phyloP scores from a whole-genome alignment of 1,140 invertebrate species.

The Diploscapter pachys region DNA sequence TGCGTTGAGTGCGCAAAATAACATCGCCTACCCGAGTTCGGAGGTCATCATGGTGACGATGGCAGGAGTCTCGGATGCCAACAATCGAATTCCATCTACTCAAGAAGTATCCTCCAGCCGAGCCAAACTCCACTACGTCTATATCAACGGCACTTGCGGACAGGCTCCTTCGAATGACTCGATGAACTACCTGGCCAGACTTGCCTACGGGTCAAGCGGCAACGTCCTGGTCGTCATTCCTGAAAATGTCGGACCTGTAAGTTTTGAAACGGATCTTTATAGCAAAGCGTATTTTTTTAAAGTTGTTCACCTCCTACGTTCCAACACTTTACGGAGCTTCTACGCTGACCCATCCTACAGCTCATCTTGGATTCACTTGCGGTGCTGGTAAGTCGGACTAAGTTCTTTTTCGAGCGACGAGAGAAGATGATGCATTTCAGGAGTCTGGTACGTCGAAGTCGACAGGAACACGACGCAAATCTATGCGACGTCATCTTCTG shows the following conservation, averaged over 20 bases:
- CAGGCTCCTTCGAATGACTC: constrained; percentile 4
- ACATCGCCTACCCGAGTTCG: constrained; percentile 27
- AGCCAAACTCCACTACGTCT: constrained; percentile 31
- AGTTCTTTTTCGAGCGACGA: constrained; percentile 7
- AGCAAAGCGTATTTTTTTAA: neutral
- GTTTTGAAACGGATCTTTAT: neutral
- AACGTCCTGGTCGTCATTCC: constrained; percentile 25
- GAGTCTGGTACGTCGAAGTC: constrained; percentile 6
- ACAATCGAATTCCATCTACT: constrained; percentile 10
- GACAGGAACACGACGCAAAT: constrained; percentile 26
- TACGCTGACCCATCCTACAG: constrained; percentile 27
- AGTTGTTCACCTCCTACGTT: constrained; percentile 26
- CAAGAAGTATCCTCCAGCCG: constrained; percentile 8
- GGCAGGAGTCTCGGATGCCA: constrained; percentile 15
- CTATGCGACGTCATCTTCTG: constrained; percentile 12
- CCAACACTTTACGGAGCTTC: constrained; percentile 23
- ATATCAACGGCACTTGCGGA: constrained; percentile 24
- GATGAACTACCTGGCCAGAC: constrained; percentile 18
- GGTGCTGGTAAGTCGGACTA: neutral
- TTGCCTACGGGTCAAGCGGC: constrained; percentile 31
- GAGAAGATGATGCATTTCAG: constrained; percentile 4
- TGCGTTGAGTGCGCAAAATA: constrained; percentile 9
- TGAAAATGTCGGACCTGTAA: constrained; percentile 18
- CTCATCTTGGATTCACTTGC: neutral
- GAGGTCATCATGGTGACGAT: constrained; percentile 28